Base-by-base conservation (phyloP, 2,888 invertebrate species). In the Cataglyphis livida region DNA sequence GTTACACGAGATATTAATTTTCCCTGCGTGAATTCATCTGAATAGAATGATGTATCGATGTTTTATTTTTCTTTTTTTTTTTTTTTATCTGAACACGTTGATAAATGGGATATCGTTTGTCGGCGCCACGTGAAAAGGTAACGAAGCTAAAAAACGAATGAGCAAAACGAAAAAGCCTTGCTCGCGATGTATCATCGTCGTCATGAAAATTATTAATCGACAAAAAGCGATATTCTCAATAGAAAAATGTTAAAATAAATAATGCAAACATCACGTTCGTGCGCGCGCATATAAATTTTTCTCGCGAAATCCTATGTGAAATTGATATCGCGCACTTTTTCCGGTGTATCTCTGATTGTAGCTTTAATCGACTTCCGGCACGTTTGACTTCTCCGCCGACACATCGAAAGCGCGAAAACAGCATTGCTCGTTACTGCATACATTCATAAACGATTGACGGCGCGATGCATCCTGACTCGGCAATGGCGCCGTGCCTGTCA, bases 371-470 rank as follows among this genome's bases (percentile, higher is more conserved):
- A 21, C 32, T 21, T 32, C 71, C 59, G 28, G 71, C 41, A 38
- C 21, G 41, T 70, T 76, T 25, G 15, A 0, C n/a, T n/a, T 38
- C 54, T 25, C 15, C 18, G 12, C 15, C 54, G 21, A 18, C 59
- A 61, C 25, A 25, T 59, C 44, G 38, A 54, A 73, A 25, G 59
- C 35, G 35, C n/a, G 74, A 70, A 71, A 44, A 57, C 41, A 32
- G 51, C 78, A 18, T 12, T 44, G 73, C 32, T 73, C 78, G 44
- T 51, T 51, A 51, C 51, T n/a, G n/a, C 51, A n/a, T 79, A 79
- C 78, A 71, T 79, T 71, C 59, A 70, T 71, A 79, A 78, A 79
- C 71, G 78, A 78, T 78, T 79, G 78, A 79, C 78, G 73, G 54
- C 57, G 21, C 71, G 78, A 78, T 78, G 57, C 32, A 59, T 78